Percentiles rank a stretch among this genome's conserved stretches.
Evolutionary conservation across 2,797 vertebrate genomes (phyloP).

Genomic region (Nasua narica): DNA sequence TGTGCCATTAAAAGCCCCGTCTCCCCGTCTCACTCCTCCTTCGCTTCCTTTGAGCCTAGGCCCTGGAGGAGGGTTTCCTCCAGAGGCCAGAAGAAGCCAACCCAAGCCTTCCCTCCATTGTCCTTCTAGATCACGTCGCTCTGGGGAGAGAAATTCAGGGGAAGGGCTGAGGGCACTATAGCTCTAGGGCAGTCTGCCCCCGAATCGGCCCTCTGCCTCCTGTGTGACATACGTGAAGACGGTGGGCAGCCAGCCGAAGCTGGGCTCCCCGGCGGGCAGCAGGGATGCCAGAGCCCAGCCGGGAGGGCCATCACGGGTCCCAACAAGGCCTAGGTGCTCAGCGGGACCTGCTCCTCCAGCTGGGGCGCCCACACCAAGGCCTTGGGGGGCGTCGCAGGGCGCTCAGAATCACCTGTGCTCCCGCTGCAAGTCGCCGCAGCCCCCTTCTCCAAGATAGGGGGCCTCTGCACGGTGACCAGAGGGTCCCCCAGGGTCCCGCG

Average conservation of each 20-base stretch:
- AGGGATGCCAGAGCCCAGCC: not conserved
- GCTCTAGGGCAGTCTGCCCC: not conserved
- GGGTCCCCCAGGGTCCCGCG: not conserved
- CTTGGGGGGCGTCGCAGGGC: not conserved
- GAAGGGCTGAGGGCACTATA: not conserved
- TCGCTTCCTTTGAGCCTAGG: not conserved
- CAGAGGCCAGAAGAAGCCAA: not conserved
- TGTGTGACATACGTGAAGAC: not conserved
- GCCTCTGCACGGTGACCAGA: not conserved
- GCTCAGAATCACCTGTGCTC: not conserved
- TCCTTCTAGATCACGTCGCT: not conserved
- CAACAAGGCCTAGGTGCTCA: not conserved
- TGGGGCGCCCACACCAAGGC: not conserved
- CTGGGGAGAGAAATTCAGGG: not conserved
- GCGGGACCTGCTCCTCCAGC: not conserved
- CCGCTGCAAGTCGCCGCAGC: not conserved
- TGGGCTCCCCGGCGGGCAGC: not conserved
- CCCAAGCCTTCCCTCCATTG: not conserved
- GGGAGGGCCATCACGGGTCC: not conserved
- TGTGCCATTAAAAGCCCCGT: not conserved
- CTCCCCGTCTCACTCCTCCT: not conserved
- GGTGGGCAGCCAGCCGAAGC: no score
- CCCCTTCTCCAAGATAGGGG: not conserved
- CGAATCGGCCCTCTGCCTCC: not conserved
- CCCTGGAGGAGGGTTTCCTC: not conserved